Evolutionary conservation across 2,113 vertebrate genomes (phyloP).

Genomic region (Dicentrarchus labrax): DNA sequence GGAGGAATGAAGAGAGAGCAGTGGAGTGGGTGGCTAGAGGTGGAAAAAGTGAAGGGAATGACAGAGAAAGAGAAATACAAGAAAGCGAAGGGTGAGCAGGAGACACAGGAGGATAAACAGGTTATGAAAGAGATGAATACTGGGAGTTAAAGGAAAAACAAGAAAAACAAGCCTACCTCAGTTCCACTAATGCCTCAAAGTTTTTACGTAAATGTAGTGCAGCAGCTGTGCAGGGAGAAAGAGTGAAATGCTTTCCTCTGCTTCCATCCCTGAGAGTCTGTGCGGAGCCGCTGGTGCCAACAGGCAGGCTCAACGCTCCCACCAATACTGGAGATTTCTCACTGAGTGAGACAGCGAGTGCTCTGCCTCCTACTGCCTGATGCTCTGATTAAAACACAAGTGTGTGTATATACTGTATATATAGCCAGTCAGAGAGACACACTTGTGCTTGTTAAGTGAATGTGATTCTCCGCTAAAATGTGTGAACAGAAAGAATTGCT

Average conservation of each 20-base stretch:
- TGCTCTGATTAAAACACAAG: conserved; percentile 65
- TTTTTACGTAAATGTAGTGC: conserved; percentile 20
- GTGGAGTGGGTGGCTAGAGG: conserved; percentile 15
- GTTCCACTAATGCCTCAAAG: conserved; percentile 50
- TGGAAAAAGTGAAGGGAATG: conserved; percentile 11
- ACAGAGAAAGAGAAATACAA: conserved; percentile 10
- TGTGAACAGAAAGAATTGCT: conserved; percentile 2
- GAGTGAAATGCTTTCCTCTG: conserved; percentile 17
- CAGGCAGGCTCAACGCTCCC: conserved; percentile 52
- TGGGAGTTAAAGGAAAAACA: conserved; percentile 11
- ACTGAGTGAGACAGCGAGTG: conserved; percentile 48
- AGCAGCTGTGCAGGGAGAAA: conserved; percentile 14
- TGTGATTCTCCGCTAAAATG: conserved; percentile 16
- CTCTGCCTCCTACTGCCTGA: conserved; percentile 65
- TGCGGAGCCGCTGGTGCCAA: conserved; percentile 50
- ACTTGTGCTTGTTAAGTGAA: conserved; percentile 8
- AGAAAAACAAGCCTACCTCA: conserved; percentile 65
- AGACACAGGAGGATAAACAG: neutral
- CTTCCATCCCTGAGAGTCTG: conserved; percentile 56
- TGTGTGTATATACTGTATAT: conserved; percentile 23
- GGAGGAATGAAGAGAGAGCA: conserved; percentile 29
- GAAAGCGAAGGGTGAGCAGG: conserved; percentile 1
- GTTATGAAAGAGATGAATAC: neutral
- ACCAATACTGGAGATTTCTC: conserved; percentile 54
- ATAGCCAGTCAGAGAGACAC: conserved; percentile 23